A percentile compares a stretch with the other conserved stretches of the same genome.
phyloP scores from a whole-genome alignment of 2,797 vertebrate genomes.

The Crocidura indochinensis region DNA sequence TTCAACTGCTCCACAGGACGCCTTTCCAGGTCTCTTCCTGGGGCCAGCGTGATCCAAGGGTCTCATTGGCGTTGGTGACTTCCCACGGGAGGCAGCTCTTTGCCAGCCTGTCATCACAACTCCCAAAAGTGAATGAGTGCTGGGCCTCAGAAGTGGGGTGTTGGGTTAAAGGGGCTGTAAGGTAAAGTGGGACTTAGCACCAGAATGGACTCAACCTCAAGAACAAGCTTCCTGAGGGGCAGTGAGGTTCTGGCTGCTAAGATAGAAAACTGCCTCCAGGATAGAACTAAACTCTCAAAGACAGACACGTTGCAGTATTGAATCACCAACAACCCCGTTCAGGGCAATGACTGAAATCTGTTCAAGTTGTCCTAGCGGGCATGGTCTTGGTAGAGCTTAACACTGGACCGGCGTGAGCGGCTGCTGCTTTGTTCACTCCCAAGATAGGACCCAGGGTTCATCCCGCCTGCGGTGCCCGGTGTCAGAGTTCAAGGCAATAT shows the following conservation, averaged over 20 bases:
- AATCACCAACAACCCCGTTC: conserved; percentile 92
- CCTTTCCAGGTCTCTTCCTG: conserved; percentile 85
- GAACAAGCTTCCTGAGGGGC: conserved; percentile 74
- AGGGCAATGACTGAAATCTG: conserved; percentile 92
- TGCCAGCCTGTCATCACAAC: conserved; percentile 64
- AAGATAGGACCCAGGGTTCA: conserved; percentile 92
- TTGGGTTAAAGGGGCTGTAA: conserved; percentile 79
- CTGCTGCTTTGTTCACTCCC: conserved; percentile 92
- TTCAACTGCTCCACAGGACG: background rate
- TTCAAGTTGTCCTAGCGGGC: conserved; percentile 94
- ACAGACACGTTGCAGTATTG: conserved; percentile 90
- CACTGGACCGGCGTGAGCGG: conserved; percentile 93
- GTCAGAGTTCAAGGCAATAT: conserved; percentile 92
- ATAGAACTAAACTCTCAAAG: conserved; percentile 73
- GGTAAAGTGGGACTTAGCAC: conserved; percentile 89
- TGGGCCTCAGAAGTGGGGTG: conserved; percentile 76
- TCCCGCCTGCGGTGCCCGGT: conserved; percentile 92
- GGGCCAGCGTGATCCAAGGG: conserved; percentile 82
- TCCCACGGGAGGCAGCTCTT: too few relatives aligned
- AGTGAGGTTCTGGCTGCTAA: conserved; percentile 52
- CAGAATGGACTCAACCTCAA: conserved; percentile 84
- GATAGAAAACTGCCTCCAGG: conserved; percentile 49
- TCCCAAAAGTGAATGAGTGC: conserved; percentile 71
- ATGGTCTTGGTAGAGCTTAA: conserved; percentile 94
- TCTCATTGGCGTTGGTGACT: conserved; percentile 70